These are phyloP conservation scores for Helobdella robusta DNA, from an alignment of 2,888 invertebrate genomes.

Conservation along the genomic window DNA sequence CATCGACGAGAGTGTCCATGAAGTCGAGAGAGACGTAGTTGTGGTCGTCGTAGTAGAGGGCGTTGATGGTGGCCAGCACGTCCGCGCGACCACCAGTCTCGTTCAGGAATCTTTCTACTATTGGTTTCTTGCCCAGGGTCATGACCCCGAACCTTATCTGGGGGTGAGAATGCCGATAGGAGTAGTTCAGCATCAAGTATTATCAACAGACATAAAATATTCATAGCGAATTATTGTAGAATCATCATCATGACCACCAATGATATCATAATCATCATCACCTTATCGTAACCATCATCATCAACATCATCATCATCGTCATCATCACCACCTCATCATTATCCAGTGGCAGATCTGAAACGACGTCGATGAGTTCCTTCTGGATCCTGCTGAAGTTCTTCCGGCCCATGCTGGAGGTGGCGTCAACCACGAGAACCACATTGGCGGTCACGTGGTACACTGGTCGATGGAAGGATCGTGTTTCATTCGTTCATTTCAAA, in stretches of 20 bases:
- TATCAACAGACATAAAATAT: neutral
- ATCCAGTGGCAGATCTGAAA: constrained; percentile 39
- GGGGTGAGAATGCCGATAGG: too few relatives aligned
- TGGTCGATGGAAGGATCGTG: constrained; percentile 29
- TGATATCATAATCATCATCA: neutral
- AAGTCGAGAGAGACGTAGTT: constrained; percentile 29
- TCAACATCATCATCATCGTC: constrained; percentile 34
- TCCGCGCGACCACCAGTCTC: constrained; percentile 28
- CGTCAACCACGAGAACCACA: constrained; percentile 41
- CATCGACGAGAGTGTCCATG: constrained; percentile 25
- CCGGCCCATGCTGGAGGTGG: constrained; percentile 28
- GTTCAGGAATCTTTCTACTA: constrained; percentile 23
- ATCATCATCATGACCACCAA: neutral
- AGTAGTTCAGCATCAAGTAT: too few relatives aligned
- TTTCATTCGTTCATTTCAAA: too few relatives aligned
- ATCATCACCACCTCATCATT: constrained; percentile 25
- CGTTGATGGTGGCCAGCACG: constrained; percentile 30
- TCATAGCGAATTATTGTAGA: neutral
- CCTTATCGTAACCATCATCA: constrained; percentile 21
- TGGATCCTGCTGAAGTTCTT: constrained; percentile 35
- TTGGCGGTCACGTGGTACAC: constrained; percentile 41
- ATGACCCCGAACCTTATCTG: constrained; percentile 30
- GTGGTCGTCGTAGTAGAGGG: constrained; percentile 30
- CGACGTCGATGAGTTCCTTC: constrained; percentile 38
- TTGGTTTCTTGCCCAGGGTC: constrained; percentile 27